These are phyloP conservation scores for Cacatua alba DNA, from an alignment of 2,113 vertebrate genomes.

Conservation along the genomic window DNA sequence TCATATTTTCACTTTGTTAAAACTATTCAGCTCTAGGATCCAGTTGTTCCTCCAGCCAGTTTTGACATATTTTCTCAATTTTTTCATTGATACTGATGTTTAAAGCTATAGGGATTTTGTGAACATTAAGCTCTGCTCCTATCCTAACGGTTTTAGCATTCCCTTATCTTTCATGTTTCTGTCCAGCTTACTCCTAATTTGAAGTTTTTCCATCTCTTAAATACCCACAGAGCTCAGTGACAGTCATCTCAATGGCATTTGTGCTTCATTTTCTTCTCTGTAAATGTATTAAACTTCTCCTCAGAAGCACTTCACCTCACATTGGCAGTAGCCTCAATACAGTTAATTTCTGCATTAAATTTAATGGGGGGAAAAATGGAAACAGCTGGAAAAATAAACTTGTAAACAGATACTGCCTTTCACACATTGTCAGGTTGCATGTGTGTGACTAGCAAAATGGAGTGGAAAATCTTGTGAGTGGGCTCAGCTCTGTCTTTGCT, in stretches of 20 bases:
- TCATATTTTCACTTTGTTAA: background rate
- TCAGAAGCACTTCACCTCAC: background rate
- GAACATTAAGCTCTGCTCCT: constrained; percentile 37
- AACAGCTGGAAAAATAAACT: constrained; percentile 31
- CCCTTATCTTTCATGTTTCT: constrained; percentile 32
- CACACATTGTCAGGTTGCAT: constrained; percentile 33
- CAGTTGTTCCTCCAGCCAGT: constrained; percentile 5
- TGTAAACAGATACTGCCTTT: constrained; percentile 39
- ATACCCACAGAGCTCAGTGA: background rate
- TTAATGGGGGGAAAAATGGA: background rate
- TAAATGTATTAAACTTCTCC: background rate
- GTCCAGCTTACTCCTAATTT: constrained; percentile 42
- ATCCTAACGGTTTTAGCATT: constrained; percentile 34
- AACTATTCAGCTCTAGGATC: background rate
- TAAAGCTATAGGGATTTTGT: constrained; percentile 16
- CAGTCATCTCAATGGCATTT: background rate
- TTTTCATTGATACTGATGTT: constrained; percentile 1
- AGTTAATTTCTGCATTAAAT: background rate
- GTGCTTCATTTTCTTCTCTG: background rate
- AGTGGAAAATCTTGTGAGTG: constrained; percentile 32
- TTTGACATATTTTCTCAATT: background rate
- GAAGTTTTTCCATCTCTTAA: constrained; percentile 25
- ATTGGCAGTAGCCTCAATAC: background rate
- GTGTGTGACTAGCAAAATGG: background rate
- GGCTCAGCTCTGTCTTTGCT: constrained; percentile 21